These are phyloP conservation scores for Gasteruption jaculator DNA, from an alignment of 2,888 invertebrate genomes.

Conservation along the genomic window DNA sequence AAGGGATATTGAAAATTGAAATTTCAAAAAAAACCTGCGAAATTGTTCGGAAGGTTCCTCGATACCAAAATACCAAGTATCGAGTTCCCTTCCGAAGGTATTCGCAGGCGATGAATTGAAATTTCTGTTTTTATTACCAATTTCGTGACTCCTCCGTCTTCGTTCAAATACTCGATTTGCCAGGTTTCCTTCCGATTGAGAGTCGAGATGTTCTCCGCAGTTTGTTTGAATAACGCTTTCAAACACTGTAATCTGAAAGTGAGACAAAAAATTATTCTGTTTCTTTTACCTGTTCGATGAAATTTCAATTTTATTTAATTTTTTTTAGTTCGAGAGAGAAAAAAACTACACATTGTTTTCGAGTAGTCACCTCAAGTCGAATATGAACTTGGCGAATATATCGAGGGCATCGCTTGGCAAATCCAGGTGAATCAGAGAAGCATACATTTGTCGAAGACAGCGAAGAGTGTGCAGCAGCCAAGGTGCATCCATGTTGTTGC, in stretches of 20 bases:
- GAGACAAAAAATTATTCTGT: conserved; percentile 6
- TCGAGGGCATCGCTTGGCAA: conserved; percentile 84
- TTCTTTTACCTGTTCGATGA: too few relatives aligned
- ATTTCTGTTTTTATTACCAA: conserved; percentile 63
- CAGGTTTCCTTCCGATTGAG: conserved; percentile 76
- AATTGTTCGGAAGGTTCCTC: too few relatives aligned
- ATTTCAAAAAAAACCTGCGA: too few relatives aligned
- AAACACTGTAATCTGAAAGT: conserved; percentile 68
- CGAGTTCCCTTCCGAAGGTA: too few relatives aligned
- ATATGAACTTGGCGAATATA: conserved; percentile 77
- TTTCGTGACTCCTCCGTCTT: conserved; percentile 80
- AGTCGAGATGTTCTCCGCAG: conserved; percentile 71
- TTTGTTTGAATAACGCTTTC: conserved; percentile 78
- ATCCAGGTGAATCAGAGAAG: conserved; percentile 77
- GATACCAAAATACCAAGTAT: too few relatives aligned
- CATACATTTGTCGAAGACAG: conserved; percentile 75
- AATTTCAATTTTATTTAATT: too few relatives aligned
- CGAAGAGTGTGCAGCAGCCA: conserved; percentile 80
- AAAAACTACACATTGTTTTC: too few relatives aligned
- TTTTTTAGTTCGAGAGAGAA: too few relatives aligned
- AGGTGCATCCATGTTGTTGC: conserved; percentile 50
- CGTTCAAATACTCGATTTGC: conserved; percentile 79
- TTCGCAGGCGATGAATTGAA: too few relatives aligned
- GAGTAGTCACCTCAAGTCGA: conserved; percentile 74
- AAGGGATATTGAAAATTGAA: conserved; percentile 5